These are phyloP conservation scores for Oophaga sylvatica DNA, from an alignment of 2,797 vertebrate species.

Conservation along the genomic window DNA sequence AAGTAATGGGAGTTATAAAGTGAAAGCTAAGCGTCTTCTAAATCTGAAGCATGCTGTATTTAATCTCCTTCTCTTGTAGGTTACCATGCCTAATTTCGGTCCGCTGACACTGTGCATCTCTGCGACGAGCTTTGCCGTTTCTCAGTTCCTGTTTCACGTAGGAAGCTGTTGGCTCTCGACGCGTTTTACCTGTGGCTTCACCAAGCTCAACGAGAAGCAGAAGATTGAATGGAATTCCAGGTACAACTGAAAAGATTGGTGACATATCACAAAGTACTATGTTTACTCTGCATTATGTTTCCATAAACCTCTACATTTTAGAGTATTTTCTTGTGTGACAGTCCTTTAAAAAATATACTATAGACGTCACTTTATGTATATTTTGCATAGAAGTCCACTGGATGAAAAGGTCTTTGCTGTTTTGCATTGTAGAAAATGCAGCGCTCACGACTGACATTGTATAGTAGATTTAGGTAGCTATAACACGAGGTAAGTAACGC, in stretches of 20 bases:
- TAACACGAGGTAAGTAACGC: no score
- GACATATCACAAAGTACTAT: background rate
- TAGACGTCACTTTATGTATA: no score
- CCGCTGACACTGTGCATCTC: slow-evolving; percentile 79
- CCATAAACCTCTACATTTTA: background rate
- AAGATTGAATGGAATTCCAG: slow-evolving; percentile 99
- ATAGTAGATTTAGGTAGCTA: no score
- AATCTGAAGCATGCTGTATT: background rate
- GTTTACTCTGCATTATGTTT: background rate
- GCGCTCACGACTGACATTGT: no score
- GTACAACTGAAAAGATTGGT: slow-evolving; percentile 69
- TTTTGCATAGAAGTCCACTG: no score
- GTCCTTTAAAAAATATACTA: background rate
- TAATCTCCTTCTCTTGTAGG: slow-evolving; percentile 64
- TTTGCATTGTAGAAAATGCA: background rate
- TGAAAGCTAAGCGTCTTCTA: background rate
- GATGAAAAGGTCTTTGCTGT: background rate
- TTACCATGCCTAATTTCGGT: slow-evolving; percentile 87
- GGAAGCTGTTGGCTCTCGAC: slow-evolving; percentile 88
- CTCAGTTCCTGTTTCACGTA: slow-evolving; percentile 92
- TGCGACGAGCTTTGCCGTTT: slow-evolving; percentile 86
- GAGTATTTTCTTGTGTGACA: background rate
- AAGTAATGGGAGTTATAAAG: background rate
- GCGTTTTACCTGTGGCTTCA: slow-evolving; percentile 83
- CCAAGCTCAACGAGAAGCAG: slow-evolving; percentile 84